Base-by-base conservation (phyloP, 2,888 invertebrate genomes). In the Troides aeacus region DNA sequence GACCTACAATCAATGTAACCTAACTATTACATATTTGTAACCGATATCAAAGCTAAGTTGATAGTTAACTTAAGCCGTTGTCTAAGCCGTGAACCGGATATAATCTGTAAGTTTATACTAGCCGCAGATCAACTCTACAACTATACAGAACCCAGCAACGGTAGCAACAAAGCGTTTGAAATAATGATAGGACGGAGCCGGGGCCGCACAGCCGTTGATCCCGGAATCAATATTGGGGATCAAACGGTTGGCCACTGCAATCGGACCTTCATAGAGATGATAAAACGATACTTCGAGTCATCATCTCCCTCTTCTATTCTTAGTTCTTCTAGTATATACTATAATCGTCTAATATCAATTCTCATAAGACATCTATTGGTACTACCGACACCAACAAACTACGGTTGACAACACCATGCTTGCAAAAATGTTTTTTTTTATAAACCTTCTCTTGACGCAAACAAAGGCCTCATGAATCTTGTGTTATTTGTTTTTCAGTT, bases 141-240 rank as follows among this genome's bases (percentile, higher is more conserved):
- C 68, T 69, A 72, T 72, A 75, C 72, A 71, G 46, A 76, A 74
- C 74, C 73, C 73, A 74, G 66, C 71, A 74, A 71, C 70, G 72
- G 75, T 72, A 73, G 74, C 72, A 78, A 79, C 79, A 77, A 78
- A 77, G 79, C 86, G 84, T 88, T 88, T 86, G 86, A 88, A 88
- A 87, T 87, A 88, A 88, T 87, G 90, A 90, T 89, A 89, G 83
- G 82, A 87, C 86, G 85, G 72, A 74, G 72, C 77, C 74, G 74
- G 78, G 77, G 70, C 69, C 77, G 75, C 74, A 75, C 77, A 75
- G 77, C 76, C 77, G 72, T 77, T 84, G 84, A 88, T 84, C 88
- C 82, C 78, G 75, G 81, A 90, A 91, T 91, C 90, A 91, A 91
- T 91, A 91, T 87, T 81, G 82, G 86, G 88, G 90, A 90, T 90